Evolutionary conservation across 2,797 vertebrate genomes (phyloP).

Genomic region (Hydrocynus forskahlii): DNA sequence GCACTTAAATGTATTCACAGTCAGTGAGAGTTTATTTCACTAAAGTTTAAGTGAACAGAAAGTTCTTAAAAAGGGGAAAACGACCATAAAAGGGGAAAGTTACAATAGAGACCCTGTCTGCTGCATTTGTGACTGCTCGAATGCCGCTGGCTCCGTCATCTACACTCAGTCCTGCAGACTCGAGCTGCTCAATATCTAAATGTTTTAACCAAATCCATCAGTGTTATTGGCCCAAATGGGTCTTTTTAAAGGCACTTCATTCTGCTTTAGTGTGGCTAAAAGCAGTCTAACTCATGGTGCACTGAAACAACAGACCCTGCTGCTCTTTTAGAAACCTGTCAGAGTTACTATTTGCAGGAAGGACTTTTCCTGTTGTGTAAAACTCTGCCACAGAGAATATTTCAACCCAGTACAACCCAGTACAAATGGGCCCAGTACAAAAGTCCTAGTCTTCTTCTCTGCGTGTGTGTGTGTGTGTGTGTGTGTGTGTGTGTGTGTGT

Average conservation of each 20-base stretch:
- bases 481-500: background rate
- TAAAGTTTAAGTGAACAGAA: conserved; percentile 22
- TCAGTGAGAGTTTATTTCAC: conserved; percentile 20
- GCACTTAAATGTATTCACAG: background rate
- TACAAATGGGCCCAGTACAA: conserved; percentile 24
- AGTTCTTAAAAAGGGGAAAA: conserved; percentile 7
- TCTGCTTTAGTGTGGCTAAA: conserved; percentile 12
- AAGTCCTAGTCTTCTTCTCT: background rate
- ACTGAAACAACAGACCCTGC: background rate
- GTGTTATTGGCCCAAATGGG: background rate
- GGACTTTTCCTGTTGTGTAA: conserved; percentile 30
- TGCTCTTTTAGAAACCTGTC: conserved; percentile 24
- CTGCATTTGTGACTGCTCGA: background rate
- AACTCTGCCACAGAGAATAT: conserved; percentile 57
- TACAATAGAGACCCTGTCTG: background rate
- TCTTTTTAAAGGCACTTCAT: conserved; percentile 28
- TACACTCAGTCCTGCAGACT: background rate
- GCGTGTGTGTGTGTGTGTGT: too few species aligned
- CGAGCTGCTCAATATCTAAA: background rate
- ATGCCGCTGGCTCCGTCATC: background rate
- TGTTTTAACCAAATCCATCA: conserved; percentile 18
- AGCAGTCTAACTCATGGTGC: conserved; percentile 7
- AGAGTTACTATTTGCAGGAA: conserved; percentile 15
- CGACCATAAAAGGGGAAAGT: conserved; percentile 14
- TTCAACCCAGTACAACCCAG: conserved; percentile 53